phyloP scores from a whole-genome alignment of 2,797 vertebrate species.

The Pangasius larnaudii region DNA sequence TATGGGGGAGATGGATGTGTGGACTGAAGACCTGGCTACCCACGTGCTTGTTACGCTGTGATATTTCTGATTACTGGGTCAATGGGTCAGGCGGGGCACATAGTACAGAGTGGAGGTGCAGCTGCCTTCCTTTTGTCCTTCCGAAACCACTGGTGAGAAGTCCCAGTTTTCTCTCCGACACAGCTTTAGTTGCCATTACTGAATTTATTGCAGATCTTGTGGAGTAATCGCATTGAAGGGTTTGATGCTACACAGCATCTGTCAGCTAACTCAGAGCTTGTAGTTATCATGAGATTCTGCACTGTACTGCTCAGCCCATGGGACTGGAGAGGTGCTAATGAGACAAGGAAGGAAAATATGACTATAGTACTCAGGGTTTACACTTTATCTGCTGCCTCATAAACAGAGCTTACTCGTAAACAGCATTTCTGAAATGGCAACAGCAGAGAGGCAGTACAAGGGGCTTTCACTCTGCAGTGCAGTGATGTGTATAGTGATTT shows the following conservation, averaged over 20 bases:
- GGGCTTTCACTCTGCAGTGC: neutral
- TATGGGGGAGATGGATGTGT: slow-evolving; percentile 14
- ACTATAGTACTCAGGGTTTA: slow-evolving; percentile 3
- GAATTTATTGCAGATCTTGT: neutral
- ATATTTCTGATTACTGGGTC: slow-evolving; percentile 58
- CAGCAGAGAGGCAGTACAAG: neutral
- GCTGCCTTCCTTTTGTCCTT: slow-evolving; percentile 21
- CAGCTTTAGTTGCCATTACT: neutral
- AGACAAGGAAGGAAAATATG: slow-evolving; percentile 15
- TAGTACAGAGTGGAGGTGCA: slow-evolving; percentile 2
- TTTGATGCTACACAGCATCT: slow-evolving; percentile 25
- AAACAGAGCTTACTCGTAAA: slow-evolving; percentile 17
- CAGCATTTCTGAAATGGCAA: neutral
- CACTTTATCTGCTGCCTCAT: slow-evolving; percentile 27
- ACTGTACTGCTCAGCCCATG: slow-evolving; percentile 7
- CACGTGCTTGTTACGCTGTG: slow-evolving; percentile 28
- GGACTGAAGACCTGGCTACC: slow-evolving; percentile 18
- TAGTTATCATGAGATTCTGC: neutral
- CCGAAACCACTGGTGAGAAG: neutral
- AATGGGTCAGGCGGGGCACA: slow-evolving; percentile 46
- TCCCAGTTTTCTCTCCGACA: neutral
- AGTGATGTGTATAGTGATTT: neutral
- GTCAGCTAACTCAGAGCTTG: neutral
- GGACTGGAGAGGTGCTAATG: slow-evolving; percentile 4
- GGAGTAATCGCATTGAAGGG: neutral